phyloP scores from a whole-genome alignment of 2,113 vertebrate species.

The Brachyistius frenatus region DNA sequence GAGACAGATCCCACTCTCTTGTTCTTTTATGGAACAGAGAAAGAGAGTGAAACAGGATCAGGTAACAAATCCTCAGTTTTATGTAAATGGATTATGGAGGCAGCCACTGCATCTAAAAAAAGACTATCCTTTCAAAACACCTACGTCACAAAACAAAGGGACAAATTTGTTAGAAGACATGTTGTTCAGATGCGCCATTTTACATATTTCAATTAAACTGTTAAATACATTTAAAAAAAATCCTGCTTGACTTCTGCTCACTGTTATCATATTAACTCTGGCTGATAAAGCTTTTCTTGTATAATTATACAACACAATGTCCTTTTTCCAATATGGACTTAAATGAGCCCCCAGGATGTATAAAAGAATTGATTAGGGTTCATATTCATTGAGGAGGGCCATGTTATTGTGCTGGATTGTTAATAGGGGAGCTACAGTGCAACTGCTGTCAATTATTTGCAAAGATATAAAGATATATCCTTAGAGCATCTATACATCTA shows the following conservation, averaged over 20 bases:
- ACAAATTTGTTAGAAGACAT: neutral
- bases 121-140: conserved; percentile 40
- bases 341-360: neutral
- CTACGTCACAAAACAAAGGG: neutral
- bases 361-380: neutral
- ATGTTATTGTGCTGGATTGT: neutral
- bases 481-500: neutral
- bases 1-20: conserved; percentile 35
- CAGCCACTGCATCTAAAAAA: conserved; percentile 54
- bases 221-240: neutral
- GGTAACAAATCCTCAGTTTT: conserved; percentile 69
- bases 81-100: conserved; percentile 65
- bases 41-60: conserved; percentile 63
- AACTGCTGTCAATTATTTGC: conserved; percentile 11
- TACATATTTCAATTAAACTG: neutral
- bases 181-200: neutral
- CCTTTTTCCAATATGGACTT: neutral
- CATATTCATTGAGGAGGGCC: conserved; percentile 1
- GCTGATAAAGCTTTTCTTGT: neutral
- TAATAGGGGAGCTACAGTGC: neutral
- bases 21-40: conserved; percentile 68
- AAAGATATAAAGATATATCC: neutral
- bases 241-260: neutral
- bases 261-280: neutral
- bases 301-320: neutral